Base-by-base conservation (phyloP, 2,888 invertebrate genomes). In the Pyrrhia umbra region DNA sequence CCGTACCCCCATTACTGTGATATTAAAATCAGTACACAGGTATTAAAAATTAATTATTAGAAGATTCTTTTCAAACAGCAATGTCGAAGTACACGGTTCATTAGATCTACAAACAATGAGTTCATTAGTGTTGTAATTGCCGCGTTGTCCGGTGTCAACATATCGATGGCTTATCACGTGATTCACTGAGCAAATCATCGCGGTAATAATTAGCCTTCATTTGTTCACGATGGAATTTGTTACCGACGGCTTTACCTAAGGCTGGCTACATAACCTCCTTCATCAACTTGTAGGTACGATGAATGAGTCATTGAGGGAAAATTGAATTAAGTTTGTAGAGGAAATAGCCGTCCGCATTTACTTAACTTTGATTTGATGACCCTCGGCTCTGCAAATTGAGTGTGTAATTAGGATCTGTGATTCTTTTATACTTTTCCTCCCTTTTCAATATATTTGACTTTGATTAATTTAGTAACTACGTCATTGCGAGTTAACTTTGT, bases 81-180 rank as follows among this genome's bases (percentile, higher is more conserved):
- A 86, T 87, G 82, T 82, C 77, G 82, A 54, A 39, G 83, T 78
- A 82, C 80, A 85, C 87, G 88, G 91, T 93, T 94, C 93, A 92
- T 94, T 94, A 94, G 91, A 90, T 87, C 85, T 86, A 83, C 90
- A 92, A 94, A 94, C 92, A 93, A 93, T 92, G 90, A 89, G 88
- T 94, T 94, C 93, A 94, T 94, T 94, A 94, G 92, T 83, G 89
- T 82, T 88, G 88, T 92, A 94, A 94, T 92, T 88, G 90, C 81
- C 86, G 90, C 83, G 89, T 89, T 86, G 84, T 86, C 85, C 85
- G 82, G 83, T 65, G 71, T 65, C 71, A 75, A 73, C 61, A 71
- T 73, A 65, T 70, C 76, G 61, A 72, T 72, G 69, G 71, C 73
- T 70, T 71, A 75, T 75, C 75, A 77, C 67, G 57, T 71, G 70